A percentile compares a stretch with the other conserved stretches of the same genome.
Evolutionary conservation across 2,113 vertebrate species (phyloP).

Genomic region (Muscicapa adusta): DNA sequence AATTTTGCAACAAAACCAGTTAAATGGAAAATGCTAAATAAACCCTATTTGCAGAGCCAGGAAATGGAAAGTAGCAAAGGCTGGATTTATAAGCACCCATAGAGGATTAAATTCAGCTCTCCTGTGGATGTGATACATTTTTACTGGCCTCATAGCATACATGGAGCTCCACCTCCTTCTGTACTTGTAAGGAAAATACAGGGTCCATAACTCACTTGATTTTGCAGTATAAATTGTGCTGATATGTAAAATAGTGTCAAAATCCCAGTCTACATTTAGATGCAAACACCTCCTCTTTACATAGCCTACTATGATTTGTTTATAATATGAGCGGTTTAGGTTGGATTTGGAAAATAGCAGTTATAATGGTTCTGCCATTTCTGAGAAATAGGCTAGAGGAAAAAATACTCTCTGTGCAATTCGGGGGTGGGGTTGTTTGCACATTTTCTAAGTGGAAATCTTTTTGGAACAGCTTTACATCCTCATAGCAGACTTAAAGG

Average conservation of each 20-base stretch:
- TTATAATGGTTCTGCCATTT: neutral
- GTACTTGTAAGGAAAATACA: neutral
- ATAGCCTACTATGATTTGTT: neutral
- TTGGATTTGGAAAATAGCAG: neutral
- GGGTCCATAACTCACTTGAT: neutral
- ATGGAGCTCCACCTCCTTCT: neutral
- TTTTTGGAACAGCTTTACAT: neutral
- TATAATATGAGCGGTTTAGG: neutral
- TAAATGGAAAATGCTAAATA: neutral
- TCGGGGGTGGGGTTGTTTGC: neutral
- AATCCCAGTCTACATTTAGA: neutral
- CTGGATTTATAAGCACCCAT: neutral
- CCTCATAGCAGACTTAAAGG: neutral
- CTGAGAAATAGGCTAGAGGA: neutral
- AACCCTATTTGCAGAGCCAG: neutral
- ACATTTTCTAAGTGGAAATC: neutral
- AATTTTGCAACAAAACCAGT: neutral
- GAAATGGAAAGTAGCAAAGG: neutral
- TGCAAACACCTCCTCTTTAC: neutral
- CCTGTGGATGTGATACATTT: neutral
- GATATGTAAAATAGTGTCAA: neutral
- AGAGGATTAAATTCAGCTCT: neutral
- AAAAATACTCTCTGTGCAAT: neutral
- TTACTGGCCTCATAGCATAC: neutral
- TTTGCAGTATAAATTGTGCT: neutral